phyloP scores from a whole-genome alignment of 2,113 vertebrate species.

The Paracanthobrama guichenoti region DNA sequence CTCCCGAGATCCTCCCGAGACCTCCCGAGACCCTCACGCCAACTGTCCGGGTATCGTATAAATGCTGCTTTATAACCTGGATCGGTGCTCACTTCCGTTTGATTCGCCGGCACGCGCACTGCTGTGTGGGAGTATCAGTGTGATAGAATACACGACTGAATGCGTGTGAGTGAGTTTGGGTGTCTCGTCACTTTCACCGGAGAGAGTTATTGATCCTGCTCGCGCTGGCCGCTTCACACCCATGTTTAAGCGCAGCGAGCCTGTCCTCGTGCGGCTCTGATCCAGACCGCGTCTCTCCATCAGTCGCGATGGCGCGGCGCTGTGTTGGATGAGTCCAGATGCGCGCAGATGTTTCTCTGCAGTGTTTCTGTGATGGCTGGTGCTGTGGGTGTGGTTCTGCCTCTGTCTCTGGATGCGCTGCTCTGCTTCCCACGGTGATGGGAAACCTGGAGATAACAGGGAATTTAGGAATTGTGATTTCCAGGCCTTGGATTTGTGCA shows the following conservation, averaged over 20 bases:
- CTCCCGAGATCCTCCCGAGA: slow-evolving; percentile 26
- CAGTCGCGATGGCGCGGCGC: slow-evolving; percentile 6
- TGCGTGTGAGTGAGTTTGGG: background rate
- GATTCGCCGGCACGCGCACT: background rate
- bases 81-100: background rate
- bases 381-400: slow-evolving; percentile 51
- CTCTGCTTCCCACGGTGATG: background rate
- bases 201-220: slow-evolving; percentile 34
- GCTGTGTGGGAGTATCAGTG: background rate
- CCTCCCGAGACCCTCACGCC: slow-evolving; percentile 32
- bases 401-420: background rate
- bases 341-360: slow-evolving; percentile 17
- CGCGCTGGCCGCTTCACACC: background rate
- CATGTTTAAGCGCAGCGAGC: too few species aligned
- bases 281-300: background rate
- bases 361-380: slow-evolving; percentile 33
- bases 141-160: background rate
- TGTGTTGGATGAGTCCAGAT: background rate
- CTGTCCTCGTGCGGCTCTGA: too few species aligned
- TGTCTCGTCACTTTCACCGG: slow-evolving; percentile 15
- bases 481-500: background rate
- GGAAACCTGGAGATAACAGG: background rate
- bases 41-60: background rate
- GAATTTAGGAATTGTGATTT: background rate
- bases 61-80: background rate